Percentiles rank a stretch among this genome's conserved stretches.
These are phyloP conservation scores for Platycercus adscitus DNA, from an alignment of 2,113 vertebrate species.

Conservation along the genomic window DNA sequence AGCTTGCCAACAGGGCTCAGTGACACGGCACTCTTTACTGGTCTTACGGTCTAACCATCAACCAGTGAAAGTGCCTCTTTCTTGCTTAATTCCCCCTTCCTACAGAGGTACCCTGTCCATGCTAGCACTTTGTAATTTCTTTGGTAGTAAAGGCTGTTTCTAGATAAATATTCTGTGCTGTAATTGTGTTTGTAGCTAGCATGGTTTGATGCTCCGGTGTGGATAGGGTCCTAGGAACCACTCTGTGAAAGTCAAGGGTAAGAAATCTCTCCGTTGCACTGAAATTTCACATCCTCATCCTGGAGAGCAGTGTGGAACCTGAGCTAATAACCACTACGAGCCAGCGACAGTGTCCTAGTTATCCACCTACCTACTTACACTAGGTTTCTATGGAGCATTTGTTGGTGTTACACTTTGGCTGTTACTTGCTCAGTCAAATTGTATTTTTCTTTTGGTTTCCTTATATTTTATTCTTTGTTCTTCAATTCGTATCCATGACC, in stretches of 20 bases:
- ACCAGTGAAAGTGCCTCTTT: conserved; percentile 12
- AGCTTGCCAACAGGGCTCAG: conserved; percentile 56
- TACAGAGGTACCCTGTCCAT: conserved; percentile 60
- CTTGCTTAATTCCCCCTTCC: conserved; percentile 30
- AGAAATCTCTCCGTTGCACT: conserved; percentile 64
- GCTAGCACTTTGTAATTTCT: conserved; percentile 63
- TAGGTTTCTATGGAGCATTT: not conserved
- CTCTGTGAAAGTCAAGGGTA: conserved; percentile 3
- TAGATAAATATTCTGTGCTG: conserved; percentile 63
- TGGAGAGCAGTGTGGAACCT: conserved; percentile 60
- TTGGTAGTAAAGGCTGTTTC: conserved; percentile 57
- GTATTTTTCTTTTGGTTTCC: conserved; percentile 1
- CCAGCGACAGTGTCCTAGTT: conserved; percentile 58
- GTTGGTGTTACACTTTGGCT: conserved; percentile 12
- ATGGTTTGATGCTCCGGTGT: conserved; percentile 59
- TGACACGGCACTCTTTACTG: conserved; percentile 42
- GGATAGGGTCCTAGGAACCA: conserved; percentile 49
- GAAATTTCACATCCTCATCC: conserved; percentile 58
- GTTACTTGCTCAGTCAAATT: not conserved
- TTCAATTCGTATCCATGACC: not conserved
- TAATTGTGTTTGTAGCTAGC: conserved; percentile 65
- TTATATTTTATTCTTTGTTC: not conserved
- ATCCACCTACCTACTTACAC: not conserved
- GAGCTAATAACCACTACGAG: conserved; percentile 60
- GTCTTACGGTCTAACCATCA: conserved; percentile 2